Evolutionary conservation across 2,113 vertebrate genomes (phyloP), one percentile per base, ranked within the genome.

Genomic region (Aptenodytes forsteri): DNA sequence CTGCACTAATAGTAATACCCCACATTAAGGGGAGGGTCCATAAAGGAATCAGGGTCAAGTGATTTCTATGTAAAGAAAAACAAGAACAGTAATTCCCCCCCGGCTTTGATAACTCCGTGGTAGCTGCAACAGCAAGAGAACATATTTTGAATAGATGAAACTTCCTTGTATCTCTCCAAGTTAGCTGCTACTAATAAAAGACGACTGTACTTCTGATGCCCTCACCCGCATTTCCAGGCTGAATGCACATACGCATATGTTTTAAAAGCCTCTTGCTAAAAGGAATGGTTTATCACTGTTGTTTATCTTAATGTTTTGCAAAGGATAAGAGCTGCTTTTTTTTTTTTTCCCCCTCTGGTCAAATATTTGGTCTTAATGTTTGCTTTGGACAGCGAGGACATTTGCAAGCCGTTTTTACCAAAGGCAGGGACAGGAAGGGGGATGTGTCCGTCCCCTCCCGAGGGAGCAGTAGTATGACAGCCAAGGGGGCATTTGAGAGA

Each of bases 301-400:
- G 52, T 76, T 71, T 67, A 46, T 47, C 22, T 50, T 21, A 14
- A 67, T 18, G 26, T 72, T 93, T 80, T 83, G 23, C 27, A 69
- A 72, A 26, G 40, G 69, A 40, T 26, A 79, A 46, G 26, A 87
- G 10, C 2, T 27, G 42, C 6, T 6, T 38, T 62, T 6, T 17
- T 20, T n/a, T 34, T 13, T 0, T 0, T 11, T 6, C 5, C 13
- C 16, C 10, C 5, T 64, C 29, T 49, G 8, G 15, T 64, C 38
- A 91, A 89, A 91, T 79, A 90, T 67, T 91, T 81, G 46, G 11
- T 61, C 5, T 70, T 50, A n/a, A 3, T 42, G 21, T 88, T 93
- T 79, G 70, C 47, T 79, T 72, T 0, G 8, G 77, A 7, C 65
- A 78, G 23, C 0, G 2, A 89, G 50, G 50, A 42, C 5, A 50